Base-by-base conservation (phyloP, 2,797 vertebrate genomes). In the Tamandua tetradactyla region DNA sequence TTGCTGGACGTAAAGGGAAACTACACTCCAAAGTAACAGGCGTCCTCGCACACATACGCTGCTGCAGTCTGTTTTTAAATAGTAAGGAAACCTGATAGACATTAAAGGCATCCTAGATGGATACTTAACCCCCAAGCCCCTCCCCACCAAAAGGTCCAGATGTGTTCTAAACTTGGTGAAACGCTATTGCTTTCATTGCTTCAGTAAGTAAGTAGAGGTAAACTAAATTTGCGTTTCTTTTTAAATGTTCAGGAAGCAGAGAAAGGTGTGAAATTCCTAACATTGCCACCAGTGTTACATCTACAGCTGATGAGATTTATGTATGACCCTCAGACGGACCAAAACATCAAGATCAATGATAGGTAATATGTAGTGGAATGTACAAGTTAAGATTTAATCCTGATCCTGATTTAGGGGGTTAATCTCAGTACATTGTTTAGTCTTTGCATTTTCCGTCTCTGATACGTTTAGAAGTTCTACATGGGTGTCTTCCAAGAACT, bases 311-410 rank as follows among this genome's bases (percentile, higher is more conserved):
- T 99, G 99, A 99, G 99, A 97, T 99, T 99, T 98, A 99, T 99
- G 99, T 99, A 99, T 42, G 99, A 99, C 98, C 99, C 99, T 62
- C 99, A 99, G 98, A 99, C 99, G 4, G 99, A 99, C 99, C 99
- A 99, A 98, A 99, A 99, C 95, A 99, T 99, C 98, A 99, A 99
- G 98, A 99, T 99, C 97, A 99, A 99, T 22, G 99, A 99, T 98
- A 99, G 99, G 99, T 99, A 98, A 97, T 4, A 2, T 2, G 5
- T 37, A 85, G 25, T 17, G 40, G 72, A 23, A 4, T 44, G 11
- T 32, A 13, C 15, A 37, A 76, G 13, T 37, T 52, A 12, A 15
- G 23, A 18, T 32, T 35, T 32, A 35, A 7, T 61, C 20, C 2
- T 47, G 32, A 2, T 18, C 30, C 57, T 44, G 22, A 17, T 13